These are phyloP conservation scores for Excalfactoria chinensis DNA, from an alignment of 2,113 vertebrate genomes.

Conservation along the genomic window DNA sequence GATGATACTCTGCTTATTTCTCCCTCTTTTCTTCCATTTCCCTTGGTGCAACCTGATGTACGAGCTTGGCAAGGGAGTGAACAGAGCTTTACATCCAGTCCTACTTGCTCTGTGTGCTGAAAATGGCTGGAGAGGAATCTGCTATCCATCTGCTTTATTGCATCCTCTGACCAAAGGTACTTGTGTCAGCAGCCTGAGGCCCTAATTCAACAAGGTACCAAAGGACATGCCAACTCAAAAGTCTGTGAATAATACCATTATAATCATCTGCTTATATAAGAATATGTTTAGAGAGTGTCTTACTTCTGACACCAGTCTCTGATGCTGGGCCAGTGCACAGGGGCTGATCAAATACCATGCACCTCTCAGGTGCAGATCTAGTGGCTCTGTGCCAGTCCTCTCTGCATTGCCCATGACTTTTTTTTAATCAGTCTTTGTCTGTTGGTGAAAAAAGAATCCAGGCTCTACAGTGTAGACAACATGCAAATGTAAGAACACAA, in stretches of 20 bases:
- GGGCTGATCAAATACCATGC: background rate
- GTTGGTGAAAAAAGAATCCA: background rate
- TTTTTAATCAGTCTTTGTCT: background rate
- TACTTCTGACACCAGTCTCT: accelerated
- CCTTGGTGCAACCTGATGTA: background rate
- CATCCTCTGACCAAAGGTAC: background rate
- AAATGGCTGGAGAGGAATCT: background rate
- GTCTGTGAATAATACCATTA: background rate
- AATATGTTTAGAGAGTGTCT: background rate
- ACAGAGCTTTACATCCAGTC: background rate
- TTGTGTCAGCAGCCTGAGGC: background rate
- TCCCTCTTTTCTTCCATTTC: background rate
- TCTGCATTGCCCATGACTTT: background rate
- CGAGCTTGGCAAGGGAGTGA: accelerated
- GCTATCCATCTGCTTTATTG: background rate
- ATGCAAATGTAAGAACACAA: background rate
- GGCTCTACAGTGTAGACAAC: background rate
- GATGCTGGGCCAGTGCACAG: background rate
- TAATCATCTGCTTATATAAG: background rate
- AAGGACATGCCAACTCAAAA: background rate
- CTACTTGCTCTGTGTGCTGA: background rate
- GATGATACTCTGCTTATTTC: background rate
- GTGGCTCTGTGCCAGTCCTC: accelerated
- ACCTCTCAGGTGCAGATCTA: background rate
- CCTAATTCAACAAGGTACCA: background rate